phyloP scores from a whole-genome alignment of 1,140 invertebrate genomes.

The Phymorhynchus buccinoides region DNA sequence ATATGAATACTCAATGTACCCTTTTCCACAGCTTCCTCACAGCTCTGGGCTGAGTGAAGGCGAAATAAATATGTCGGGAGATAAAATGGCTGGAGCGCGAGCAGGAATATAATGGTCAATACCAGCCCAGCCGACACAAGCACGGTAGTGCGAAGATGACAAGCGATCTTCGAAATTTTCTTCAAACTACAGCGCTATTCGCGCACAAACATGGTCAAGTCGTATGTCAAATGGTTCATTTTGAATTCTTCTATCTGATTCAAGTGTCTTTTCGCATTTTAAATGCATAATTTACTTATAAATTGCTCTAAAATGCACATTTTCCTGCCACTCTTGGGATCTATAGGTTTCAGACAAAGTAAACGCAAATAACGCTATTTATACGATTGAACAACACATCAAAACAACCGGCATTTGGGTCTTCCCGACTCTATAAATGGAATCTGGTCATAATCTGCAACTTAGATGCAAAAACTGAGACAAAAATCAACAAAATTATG shows the following conservation, averaged over 20 bases:
- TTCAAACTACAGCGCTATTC: slow-evolving; percentile 40
- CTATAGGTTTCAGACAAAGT: slow-evolving; percentile 48
- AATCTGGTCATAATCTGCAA: slow-evolving; percentile 35
- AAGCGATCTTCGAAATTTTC: slow-evolving; percentile 43
- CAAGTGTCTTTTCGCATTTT: neutral
- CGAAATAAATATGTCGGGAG: slow-evolving; percentile 44
- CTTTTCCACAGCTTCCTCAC: slow-evolving; percentile 35
- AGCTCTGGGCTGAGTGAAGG: slow-evolving; percentile 34
- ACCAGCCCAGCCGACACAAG: slow-evolving; percentile 37
- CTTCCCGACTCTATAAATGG: slow-evolving; percentile 35
- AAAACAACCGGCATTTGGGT: slow-evolving; percentile 41
- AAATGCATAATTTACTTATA: neutral
- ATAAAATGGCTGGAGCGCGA: slow-evolving; percentile 45
- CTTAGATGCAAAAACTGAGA: slow-evolving; percentile 2
- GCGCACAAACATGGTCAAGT: slow-evolving; percentile 34
- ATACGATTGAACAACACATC: slow-evolving; percentile 50
- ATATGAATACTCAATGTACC: slow-evolving; percentile 27
- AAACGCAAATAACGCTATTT: slow-evolving; percentile 50
- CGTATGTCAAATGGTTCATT: slow-evolving; percentile 35
- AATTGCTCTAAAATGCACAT: slow-evolving; percentile 12
- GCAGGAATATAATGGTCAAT: slow-evolving; percentile 46
- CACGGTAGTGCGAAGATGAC: slow-evolving; percentile 44
- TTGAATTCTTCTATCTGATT: slow-evolving; percentile 12
- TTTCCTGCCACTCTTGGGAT: slow-evolving; percentile 34
- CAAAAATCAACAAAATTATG: slow-evolving; percentile 41